A percentile compares a stretch with the other conserved stretches of the same genome.
Conservation (phyloP, 30 jellyfish, hydroid and myxozoan genomes). For the Turritopsis rubra region DNA sequence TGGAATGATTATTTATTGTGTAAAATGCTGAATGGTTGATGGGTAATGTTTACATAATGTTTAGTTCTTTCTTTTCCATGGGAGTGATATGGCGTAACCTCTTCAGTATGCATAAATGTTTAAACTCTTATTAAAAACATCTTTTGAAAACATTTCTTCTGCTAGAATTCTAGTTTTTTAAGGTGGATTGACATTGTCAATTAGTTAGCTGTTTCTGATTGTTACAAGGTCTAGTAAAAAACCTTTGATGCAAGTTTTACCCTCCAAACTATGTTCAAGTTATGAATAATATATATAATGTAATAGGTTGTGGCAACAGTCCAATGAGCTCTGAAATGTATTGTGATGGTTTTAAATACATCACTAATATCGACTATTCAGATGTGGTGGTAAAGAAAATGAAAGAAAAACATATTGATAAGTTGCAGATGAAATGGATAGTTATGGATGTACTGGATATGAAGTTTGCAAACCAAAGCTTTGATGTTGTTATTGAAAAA, state of each 20-base stretch:
- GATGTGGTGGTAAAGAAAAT: not conserved
- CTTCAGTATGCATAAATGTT: no score
- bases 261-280: not conserved
- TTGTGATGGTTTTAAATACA: slow-evolving; percentile 4
- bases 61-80: no score
- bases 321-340: slow-evolving; percentile 7
- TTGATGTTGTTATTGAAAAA: slow-evolving; percentile 22
- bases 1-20: no score
- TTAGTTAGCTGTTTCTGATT: no score
- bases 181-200: no score
- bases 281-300: not conserved
- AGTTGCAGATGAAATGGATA: not conserved
- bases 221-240: no score
- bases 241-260: not conserved
- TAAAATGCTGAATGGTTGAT: no score
- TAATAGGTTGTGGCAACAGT: slow-evolving; percentile 20
- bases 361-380: slow-evolving; percentile 12
- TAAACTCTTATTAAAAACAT: no score
- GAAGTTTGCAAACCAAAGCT: slow-evolving; percentile 1
- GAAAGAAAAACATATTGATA: not conserved
- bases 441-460: slow-evolving; percentile 13
- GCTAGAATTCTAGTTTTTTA: no score
- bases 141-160: no score
- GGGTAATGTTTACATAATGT: no score
- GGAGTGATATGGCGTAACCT: no score